phyloP scores from a whole-genome alignment of 2,888 invertebrate genomes.

The Sabellastarte sp. region DNA sequence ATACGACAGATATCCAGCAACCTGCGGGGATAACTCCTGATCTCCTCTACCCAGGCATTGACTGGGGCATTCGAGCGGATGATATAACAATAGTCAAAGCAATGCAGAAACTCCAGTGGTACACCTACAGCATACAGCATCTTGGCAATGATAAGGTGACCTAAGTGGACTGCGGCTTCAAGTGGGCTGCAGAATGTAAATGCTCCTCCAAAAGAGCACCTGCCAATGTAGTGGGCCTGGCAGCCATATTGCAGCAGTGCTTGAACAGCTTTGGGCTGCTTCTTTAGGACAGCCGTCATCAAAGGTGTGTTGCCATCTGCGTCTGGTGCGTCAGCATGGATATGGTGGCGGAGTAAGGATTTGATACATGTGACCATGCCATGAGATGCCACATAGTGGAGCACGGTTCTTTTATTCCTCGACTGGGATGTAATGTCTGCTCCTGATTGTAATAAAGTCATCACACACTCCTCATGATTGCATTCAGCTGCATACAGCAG shows the following conservation, averaged over 20 bases:
- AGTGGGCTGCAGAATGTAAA: conserved; percentile 3
- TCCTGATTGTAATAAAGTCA: conserved; percentile 22
- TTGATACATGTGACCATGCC: conserved; percentile 11
- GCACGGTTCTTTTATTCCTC: conserved; percentile 1
- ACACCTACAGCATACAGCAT: conserved; percentile 9
- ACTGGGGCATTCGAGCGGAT: background rate
- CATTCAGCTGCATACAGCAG: conserved; percentile 18
- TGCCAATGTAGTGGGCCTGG: conserved; percentile 27
- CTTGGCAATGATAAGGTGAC: conserved; percentile 1
- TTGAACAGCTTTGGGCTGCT: conserved; percentile 27
- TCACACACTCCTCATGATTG: conserved; percentile 11
- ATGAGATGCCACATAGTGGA: conserved; percentile 12
- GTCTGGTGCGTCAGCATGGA: conserved; percentile 18
- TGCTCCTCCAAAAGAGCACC: conserved; percentile 4
- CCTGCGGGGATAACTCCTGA: background rate
- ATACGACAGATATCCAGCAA: background rate
- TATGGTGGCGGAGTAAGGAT: conserved; percentile 16
- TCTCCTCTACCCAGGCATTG: background rate
- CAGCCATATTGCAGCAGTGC: conserved; percentile 32
- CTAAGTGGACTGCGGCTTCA: conserved; percentile 4
- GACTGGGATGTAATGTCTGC: conserved; percentile 29
- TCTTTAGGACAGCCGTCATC: conserved; percentile 28
- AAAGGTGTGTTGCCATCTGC: conserved; percentile 32
- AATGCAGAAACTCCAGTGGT: background rate
- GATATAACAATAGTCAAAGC: background rate